Conservation (phyloP, 2,888 invertebrate genomes). For the Ceramica pisi region DNA sequence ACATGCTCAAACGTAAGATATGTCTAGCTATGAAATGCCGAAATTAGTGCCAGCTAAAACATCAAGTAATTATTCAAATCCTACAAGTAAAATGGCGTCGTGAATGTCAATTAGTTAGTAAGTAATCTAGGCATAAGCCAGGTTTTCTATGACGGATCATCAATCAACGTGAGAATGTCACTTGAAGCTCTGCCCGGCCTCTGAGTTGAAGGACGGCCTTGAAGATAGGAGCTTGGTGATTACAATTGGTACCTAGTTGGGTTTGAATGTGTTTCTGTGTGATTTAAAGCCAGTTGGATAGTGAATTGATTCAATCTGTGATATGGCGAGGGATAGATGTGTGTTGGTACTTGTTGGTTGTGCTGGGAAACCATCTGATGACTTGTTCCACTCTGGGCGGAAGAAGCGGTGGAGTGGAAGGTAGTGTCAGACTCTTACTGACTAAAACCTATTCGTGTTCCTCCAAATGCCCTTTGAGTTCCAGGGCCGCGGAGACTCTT, state of each 20-base stretch:
- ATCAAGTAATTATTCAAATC: slow-evolving; percentile 22
- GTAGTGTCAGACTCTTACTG: no score
- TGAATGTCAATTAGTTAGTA: slow-evolving; percentile 33
- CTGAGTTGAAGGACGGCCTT: slow-evolving; percentile 3
- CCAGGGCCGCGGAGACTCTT: no score
- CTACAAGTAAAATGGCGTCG: slow-evolving; percentile 8
- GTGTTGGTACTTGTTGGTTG: no score
- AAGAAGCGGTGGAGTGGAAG: no score
- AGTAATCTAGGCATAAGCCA: slow-evolving; percentile 31
- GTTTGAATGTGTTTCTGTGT: neutral
- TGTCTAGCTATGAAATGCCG: neutral
- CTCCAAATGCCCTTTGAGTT: no score
- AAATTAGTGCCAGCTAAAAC: neutral
- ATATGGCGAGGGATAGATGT: no score
- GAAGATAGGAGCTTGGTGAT: neutral
- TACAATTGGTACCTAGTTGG: slow-evolving; percentile 7
- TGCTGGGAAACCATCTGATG: no score
- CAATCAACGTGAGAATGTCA: slow-evolving; percentile 37
- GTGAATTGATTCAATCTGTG: neutral
- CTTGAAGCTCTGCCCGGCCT: slow-evolving; percentile 3
- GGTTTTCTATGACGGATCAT: slow-evolving; percentile 37
- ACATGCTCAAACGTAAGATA: neutral
- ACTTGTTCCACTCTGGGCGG: no score
- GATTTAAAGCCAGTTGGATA: neutral
- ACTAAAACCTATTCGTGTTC: no score